Base-by-base conservation (phyloP, 2,113 vertebrate genomes). In the Lasiurus borealis region DNA sequence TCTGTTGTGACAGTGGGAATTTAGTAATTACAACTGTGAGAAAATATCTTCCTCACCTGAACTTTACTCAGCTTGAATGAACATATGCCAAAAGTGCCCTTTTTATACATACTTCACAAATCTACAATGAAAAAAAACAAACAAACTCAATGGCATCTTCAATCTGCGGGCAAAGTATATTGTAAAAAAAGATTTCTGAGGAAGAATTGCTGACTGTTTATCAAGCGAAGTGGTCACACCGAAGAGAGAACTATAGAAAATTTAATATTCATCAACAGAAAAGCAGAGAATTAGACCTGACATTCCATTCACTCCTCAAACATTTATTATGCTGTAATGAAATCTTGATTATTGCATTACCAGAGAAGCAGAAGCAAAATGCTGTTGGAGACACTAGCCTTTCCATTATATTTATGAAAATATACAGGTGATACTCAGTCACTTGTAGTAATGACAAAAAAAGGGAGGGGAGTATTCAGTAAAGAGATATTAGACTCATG, bases 231-330 rank as follows among this genome's bases (percentile, higher is more conserved):
- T 85, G 23, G 34, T 86, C 83, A 85, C 57, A 84, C 75, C 90
- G 14, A 90, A 75, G 86, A 92, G 25, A 86, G 90, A 84, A 81
- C 25, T 64, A 29, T 73, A 76, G 52, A 52, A 88, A 95, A 96
- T 95, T 72, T 98, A 90, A 90, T 95, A 93, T 94, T 90, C 85
- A 93, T 93, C 88, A 96, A 94, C 88, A 84, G 27, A 72, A 95
- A 94, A 92, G 52, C 36, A 85, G 34, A 92, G 66, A 91, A 84
- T 90, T 83, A 80, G 36, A 95, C 14, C 16, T 96, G 87, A 88
- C 91, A 86, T 86, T 83, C 40, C 29, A 96, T 75, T 88, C 93
- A 92, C 85, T 95, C n/a, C 8, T 73, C n/a, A 88, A 85, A 64
- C 73, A 92, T 92, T 94, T 90, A 88, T 95, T 96, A 44, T 91